Conservation (phyloP, 2,888 invertebrate species). For the Drosophila helvetica region DNA sequence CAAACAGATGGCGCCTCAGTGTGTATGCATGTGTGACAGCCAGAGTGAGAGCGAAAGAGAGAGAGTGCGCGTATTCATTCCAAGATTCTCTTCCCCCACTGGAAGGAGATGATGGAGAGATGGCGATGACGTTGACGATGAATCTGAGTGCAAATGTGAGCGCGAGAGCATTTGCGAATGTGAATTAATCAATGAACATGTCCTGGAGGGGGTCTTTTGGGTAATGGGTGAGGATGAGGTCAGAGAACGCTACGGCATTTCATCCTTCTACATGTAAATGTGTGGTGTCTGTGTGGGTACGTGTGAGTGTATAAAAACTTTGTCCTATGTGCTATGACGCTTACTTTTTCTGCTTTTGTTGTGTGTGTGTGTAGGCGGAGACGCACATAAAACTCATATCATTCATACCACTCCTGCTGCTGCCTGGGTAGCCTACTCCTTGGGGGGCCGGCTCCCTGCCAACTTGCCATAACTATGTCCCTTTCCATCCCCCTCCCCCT, state of each 20-base stretch:
- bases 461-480: constrained; percentile 29
- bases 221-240: constrained; percentile 31
- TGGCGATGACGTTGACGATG: constrained; percentile 24
- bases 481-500: not conserved
- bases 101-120: constrained; percentile 26
- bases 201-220: constrained; percentile 54
- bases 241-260: constrained; percentile 46
- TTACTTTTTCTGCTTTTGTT: constrained; percentile 27
- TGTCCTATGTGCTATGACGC: constrained; percentile 32
- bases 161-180: constrained; percentile 44
- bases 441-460: constrained; percentile 31
- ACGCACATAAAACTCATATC: constrained; percentile 37
- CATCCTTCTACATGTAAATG: constrained; percentile 23
- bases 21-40: constrained; percentile 10
- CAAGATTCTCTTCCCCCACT: constrained; percentile 37
- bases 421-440: constrained; percentile 16
- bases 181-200: constrained; percentile 77
- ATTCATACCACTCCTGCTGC: constrained; percentile 23
- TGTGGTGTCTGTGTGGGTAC: constrained; percentile 11
- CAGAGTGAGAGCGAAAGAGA: constrained; percentile 3
- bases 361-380: constrained; percentile 8
- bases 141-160: constrained; percentile 51
- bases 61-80: constrained; percentile 37
- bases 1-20: constrained; percentile 36
- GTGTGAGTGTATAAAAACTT: constrained; percentile 31